Evolutionary conservation across 1,140 invertebrate genomes (phyloP).

Genomic region (Caenorhabditis inopinata): DNA sequence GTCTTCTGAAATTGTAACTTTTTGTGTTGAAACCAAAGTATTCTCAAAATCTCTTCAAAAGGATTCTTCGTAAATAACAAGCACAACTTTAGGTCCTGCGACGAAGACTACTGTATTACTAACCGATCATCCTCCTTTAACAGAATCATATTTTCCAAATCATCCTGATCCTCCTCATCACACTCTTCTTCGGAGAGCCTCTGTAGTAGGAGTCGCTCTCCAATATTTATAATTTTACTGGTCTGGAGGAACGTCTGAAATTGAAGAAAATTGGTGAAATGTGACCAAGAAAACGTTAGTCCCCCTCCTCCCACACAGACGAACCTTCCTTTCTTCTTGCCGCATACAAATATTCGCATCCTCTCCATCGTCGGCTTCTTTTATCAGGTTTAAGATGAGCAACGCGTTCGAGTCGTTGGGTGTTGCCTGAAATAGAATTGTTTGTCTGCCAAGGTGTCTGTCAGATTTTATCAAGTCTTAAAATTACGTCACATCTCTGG

Average conservation of each 20-base stretch:
- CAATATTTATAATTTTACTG: neutral
- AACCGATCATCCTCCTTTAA: constrained; percentile 6
- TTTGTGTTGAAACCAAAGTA: no score
- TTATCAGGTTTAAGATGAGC: constrained; percentile 51
- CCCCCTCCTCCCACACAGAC: no score
- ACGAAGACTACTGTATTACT: no score
- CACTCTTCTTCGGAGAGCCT: constrained; percentile 12
- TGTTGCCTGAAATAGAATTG: neutral
- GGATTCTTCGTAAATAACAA: no score
- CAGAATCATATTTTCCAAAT: neutral
- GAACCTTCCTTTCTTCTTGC: constrained; percentile 35
- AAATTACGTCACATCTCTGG: no score
- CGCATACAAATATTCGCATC: constrained; percentile 42
- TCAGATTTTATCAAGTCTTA: neutral
- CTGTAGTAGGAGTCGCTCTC: neutral
- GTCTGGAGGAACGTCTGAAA: constrained; percentile 44
- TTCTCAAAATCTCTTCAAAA: no score
- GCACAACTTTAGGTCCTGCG: no score
- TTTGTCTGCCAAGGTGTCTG: neutral
- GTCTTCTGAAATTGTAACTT: no score
- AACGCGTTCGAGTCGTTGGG: constrained; percentile 44
- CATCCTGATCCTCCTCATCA: constrained; percentile 43
- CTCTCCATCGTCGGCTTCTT: constrained; percentile 43
- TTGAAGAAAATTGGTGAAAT: no score
- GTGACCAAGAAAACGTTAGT: no score